Percentiles rank a stretch among this genome's conserved stretches.
Evolutionary conservation across 2,888 invertebrate species (phyloP).

Genomic region (Leptinotarsa peninsularis): DNA sequence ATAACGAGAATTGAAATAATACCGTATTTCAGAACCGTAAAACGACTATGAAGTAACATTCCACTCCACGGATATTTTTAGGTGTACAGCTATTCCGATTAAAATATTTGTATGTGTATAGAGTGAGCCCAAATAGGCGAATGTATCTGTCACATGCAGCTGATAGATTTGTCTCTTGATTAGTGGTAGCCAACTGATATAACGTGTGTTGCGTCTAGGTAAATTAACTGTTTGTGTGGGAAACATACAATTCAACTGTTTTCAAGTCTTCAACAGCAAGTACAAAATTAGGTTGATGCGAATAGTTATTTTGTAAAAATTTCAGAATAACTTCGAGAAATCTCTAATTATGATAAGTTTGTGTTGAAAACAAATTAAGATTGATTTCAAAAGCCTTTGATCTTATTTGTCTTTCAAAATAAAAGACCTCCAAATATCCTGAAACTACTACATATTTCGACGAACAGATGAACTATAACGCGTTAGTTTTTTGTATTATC

Average conservation of each 20-base stretch:
- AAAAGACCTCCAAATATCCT: too few relatives aligned
- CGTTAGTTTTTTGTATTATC: too few relatives aligned
- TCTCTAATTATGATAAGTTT: too few relatives aligned
- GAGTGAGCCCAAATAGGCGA: not conserved
- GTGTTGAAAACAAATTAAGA: too few relatives aligned
- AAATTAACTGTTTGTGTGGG: not conserved
- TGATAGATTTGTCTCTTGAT: conserved; percentile 2
- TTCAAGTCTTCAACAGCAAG: too few relatives aligned
- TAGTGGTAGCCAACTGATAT: not conserved
- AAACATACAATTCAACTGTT: not conserved
- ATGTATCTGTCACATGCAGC: not conserved
- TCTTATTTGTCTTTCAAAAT: too few relatives aligned
- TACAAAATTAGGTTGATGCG: too few relatives aligned
- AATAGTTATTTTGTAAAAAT: too few relatives aligned
- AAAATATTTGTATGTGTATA: not conserved
- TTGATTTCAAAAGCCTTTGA: too few relatives aligned
- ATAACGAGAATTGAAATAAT: conserved; percentile 24
- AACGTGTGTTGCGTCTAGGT: not conserved
- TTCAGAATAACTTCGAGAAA: too few relatives aligned
- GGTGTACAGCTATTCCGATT: conserved; percentile 15
- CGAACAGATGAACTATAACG: too few relatives aligned
- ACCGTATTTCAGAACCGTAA: conserved; percentile 35
- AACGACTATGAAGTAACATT: conserved; percentile 27
- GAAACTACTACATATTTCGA: too few relatives aligned
- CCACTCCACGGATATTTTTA: conserved; percentile 23